A percentile compares a stretch with the other conserved stretches of the same genome.
Conservation (phyloP, 2,797 vertebrate genomes). For the Schizopygopsis malacanthus region DNA sequence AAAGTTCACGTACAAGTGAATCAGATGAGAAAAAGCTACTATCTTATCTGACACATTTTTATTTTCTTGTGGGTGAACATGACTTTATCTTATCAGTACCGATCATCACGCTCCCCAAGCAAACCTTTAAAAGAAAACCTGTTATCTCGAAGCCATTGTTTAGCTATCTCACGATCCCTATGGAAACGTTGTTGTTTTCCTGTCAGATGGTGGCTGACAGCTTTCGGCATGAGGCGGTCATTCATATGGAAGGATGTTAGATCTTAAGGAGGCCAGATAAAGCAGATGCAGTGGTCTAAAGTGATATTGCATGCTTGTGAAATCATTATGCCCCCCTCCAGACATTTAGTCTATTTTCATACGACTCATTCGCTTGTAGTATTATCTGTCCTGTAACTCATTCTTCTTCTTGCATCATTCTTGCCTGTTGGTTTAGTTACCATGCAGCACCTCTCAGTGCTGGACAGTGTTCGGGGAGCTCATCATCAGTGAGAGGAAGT, state of each 20-base stretch:
- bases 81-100: slow-evolving; percentile 43
- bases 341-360: slow-evolving; percentile 20
- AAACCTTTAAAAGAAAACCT: slow-evolving; percentile 30
- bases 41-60: slow-evolving; percentile 46
- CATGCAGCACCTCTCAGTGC: background rate
- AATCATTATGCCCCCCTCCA: slow-evolving; percentile 11
- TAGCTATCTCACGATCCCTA: slow-evolving; percentile 25
- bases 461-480: background rate
- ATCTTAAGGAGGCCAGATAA: slow-evolving; percentile 17
- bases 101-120: slow-evolving; percentile 21
- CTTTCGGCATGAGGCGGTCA: slow-evolving; percentile 17
- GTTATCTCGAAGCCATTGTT: slow-evolving; percentile 25
- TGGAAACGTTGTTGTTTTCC: slow-evolving; percentile 8
- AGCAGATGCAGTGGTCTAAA: slow-evolving; percentile 5
- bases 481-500: background rate
- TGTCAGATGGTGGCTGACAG: slow-evolving; percentile 30
- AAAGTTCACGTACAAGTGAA: slow-evolving; percentile 16
- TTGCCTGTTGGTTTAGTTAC: background rate
- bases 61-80: slow-evolving; percentile 45
- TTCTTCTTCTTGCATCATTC: slow-evolving; percentile 19
- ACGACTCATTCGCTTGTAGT: background rate
- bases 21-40: slow-evolving; percentile 27
- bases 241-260: slow-evolving; percentile 2
- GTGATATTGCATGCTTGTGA: slow-evolving; percentile 9
- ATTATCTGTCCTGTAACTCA: background rate